A percentile compares a stretch with the other conserved stretches of the same genome.
These are phyloP conservation scores for Columba guinea DNA, from an alignment of 2,797 vertebrate species.

Conservation along the genomic window DNA sequence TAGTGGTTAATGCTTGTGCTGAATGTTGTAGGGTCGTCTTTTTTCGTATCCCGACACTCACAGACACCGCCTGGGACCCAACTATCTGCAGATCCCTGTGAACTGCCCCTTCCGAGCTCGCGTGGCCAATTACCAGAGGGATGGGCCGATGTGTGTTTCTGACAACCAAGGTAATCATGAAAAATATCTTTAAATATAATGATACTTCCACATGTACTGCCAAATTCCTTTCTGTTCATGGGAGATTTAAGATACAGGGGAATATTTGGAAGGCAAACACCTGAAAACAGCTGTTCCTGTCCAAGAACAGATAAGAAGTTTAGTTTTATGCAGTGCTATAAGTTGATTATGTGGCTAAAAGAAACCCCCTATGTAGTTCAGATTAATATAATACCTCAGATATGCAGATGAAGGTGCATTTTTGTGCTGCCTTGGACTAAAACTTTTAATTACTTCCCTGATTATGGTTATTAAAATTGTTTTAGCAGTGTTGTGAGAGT, in stretches of 20 bases:
- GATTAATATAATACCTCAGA: background rate
- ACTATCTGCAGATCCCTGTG: slow-evolving; percentile 94
- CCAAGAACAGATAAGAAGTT: background rate
- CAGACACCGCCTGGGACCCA: slow-evolving; percentile 91
- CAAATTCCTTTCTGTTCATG: background rate
- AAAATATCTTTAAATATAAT: background rate
- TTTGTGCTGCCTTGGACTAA: background rate
- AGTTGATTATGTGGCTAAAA: background rate
- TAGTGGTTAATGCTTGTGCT: background rate
- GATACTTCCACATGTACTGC: rapidly evolving
- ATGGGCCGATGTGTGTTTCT: slow-evolving; percentile 91
- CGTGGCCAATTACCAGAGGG: slow-evolving; percentile 92
- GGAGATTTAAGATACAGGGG: background rate
- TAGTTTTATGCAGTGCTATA: background rate
- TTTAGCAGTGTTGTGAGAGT: background rate
- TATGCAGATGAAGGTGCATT: background rate
- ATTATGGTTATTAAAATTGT: background rate
- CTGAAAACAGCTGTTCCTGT: background rate
- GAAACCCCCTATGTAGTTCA: background rate
- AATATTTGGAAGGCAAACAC: background rate
- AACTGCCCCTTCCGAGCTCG: slow-evolving; percentile 92
- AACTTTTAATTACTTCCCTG: background rate
- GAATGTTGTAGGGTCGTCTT: slow-evolving; percentile 84
- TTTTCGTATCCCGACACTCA: slow-evolving; percentile 96
- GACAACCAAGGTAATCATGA: slow-evolving; percentile 89